Evolutionary conservation across 2,113 vertebrate species (phyloP).

Genomic region (Artemisiospiza belli): DNA sequence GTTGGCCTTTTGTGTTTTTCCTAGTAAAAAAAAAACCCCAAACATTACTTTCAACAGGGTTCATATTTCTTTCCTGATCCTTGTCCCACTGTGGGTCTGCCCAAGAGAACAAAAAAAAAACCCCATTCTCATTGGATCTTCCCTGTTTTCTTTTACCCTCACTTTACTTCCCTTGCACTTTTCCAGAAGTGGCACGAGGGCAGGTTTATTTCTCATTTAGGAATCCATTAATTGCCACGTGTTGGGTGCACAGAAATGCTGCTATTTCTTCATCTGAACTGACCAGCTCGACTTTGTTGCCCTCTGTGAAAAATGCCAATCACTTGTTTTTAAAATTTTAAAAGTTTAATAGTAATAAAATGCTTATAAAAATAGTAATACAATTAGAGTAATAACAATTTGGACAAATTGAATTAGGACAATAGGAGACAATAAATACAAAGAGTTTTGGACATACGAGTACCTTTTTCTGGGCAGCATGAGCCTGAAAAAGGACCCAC

Average conservation of each 20-base stretch:
- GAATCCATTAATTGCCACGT: not conserved
- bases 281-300: not conserved
- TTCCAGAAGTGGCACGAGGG: not conserved
- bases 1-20: not conserved
- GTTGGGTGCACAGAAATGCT: not conserved
- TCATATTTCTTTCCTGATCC: not conserved
- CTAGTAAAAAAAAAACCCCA: not conserved
- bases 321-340: too few relatives aligned
- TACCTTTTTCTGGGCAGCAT: too few relatives aligned
- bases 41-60: not conserved
- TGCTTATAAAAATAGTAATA: too few relatives aligned
- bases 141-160: not conserved
- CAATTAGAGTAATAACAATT: too few relatives aligned
- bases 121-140: too few relatives aligned
- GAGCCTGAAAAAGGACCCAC: too few relatives aligned
- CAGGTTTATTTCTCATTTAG: not conserved
- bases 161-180: not conserved
- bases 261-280: not conserved
- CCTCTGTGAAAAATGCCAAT: too few relatives aligned
- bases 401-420: too few relatives aligned
- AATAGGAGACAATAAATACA: too few relatives aligned
- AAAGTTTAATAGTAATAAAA: too few relatives aligned
- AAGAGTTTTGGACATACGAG: too few relatives aligned
- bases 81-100: not conserved
- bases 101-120: not conserved